These are phyloP conservation scores for Mesaphorura yosii DNA, from an alignment of 1,140 invertebrate genomes.

Conservation along the genomic window DNA sequence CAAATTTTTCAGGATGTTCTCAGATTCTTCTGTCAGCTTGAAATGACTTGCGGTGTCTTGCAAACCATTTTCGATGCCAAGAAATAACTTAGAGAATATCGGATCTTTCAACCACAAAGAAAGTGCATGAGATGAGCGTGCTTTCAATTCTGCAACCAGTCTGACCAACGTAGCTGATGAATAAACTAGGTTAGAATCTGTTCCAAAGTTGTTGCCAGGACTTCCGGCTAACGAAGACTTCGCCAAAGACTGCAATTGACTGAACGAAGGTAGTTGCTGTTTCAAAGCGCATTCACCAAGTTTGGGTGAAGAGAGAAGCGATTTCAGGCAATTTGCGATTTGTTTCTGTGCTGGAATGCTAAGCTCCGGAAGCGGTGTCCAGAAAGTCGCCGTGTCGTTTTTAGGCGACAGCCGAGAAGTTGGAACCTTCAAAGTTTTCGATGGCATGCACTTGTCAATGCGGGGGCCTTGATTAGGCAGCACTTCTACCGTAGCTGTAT, in stretches of 20 bases:
- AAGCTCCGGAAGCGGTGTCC: neutral
- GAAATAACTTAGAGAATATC: slow-evolving; percentile 36
- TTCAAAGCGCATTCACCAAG: neutral
- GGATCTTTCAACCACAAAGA: slow-evolving; percentile 34
- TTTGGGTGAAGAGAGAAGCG: neutral
- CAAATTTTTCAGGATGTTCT: slow-evolving; percentile 37
- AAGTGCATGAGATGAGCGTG: slow-evolving; percentile 33
- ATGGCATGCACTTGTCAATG: neutral
- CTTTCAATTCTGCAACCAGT: slow-evolving; percentile 37
- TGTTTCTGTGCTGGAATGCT: neutral
- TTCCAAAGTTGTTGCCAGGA: slow-evolving; percentile 31
- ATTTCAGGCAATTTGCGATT: slow-evolving; percentile 2
- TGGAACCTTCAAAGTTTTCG: neutral
- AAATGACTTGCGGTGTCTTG: neutral
- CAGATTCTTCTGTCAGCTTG: slow-evolving; percentile 27
- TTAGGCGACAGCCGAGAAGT: neutral
- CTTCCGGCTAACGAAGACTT: too few species aligned
- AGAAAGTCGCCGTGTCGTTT: neutral
- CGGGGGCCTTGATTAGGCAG: neutral
- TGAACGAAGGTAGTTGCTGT: slow-evolving; percentile 4
- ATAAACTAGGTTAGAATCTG: slow-evolving; percentile 34
- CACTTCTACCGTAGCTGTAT: neutral
- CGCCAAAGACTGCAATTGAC: slow-evolving; percentile 4
- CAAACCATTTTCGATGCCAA: slow-evolving; percentile 16
- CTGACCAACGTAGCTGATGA: slow-evolving; percentile 35